Evolutionary conservation across 1,140 invertebrate genomes (phyloP), one percentile per base, ranked within the genome.

Genomic region (Chrysopa pallens): DNA sequence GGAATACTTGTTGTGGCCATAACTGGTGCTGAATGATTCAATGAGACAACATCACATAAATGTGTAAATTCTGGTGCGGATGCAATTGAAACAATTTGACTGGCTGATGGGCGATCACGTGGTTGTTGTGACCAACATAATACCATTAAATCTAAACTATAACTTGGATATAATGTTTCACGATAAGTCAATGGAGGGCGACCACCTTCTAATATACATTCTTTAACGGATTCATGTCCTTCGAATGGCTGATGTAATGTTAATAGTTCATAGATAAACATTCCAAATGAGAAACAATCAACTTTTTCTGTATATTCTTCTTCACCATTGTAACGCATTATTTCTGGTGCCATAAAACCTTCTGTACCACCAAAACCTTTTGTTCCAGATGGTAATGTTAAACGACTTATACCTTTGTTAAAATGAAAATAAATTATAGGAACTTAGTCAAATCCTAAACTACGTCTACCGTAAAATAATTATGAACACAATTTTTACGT

Each of bases 281-380:
- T 98, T n/a, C 91, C 93, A 66, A 96, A 98, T 0, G 93, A 97
- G 59, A 97, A 98, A 50, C 91, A 93, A 58, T 98, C 95, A 11
- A 97, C 91, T 70, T 97, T 98, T 59, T 97, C 92, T 0, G 92
- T 97, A 53, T 98, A 99, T 50, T 95, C 93, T 60, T 97, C 91
- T 61, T 98, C 94, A 0, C 95, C 95, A 60, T 97, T 97, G 60
- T 92, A 94, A 39, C 88, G 74, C 64, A 98, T 90, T 46, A 98
- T 98, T 67, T 98, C 94, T 0, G 94, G 95, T 8, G 95, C 95
- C 87, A 98, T 98, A 58, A 97, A 99, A 1, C 92, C 91, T 61
- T 93, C 88, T 0, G 89, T 93, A 1, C 90, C 95, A 8, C 92
- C 95, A 68, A 96, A 98, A 6, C 95, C 94, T 62, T 97, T 97